Conservation (phyloP, 2,113 vertebrate genomes). For the Talpa occidentalis region DNA sequence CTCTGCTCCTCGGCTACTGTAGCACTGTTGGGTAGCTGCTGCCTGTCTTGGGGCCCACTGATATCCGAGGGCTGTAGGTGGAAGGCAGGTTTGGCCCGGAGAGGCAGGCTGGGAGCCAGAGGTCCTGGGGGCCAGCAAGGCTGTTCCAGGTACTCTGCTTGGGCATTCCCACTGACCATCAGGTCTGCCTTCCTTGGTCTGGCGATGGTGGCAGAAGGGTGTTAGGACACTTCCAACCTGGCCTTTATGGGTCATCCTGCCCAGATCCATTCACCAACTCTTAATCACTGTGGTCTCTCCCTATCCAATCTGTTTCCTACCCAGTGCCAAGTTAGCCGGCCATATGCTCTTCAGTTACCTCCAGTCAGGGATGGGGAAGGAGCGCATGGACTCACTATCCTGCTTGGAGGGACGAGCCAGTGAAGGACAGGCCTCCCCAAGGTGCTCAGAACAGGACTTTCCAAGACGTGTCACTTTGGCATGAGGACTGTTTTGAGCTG, state of each 20-base stretch:
- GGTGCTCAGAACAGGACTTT: no score
- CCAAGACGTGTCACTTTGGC: no score
- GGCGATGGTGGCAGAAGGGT: background rate
- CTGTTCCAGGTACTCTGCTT: background rate
- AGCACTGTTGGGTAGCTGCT: background rate
- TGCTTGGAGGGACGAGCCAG: background rate
- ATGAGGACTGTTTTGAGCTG: no score
- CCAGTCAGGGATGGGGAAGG: background rate
- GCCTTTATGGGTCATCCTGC: background rate
- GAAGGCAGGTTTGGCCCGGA: background rate
- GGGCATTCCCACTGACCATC: background rate
- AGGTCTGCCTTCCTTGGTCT: background rate
- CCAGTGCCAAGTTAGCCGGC: background rate
- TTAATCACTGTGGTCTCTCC: background rate
- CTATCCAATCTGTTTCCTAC: slow-evolving; percentile 34
- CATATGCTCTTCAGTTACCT: background rate
- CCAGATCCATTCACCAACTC: slow-evolving; percentile 38
- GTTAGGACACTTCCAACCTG: background rate
- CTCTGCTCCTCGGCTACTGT: background rate
- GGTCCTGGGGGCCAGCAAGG: background rate
- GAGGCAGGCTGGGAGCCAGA: background rate
- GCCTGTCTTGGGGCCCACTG: background rate
- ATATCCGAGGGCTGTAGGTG: background rate
- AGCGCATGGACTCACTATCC: background rate
- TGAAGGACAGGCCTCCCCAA: no score